Evolutionary conservation across 2,113 vertebrate species (phyloP).

Genomic region (Elephas maximus): DNA sequence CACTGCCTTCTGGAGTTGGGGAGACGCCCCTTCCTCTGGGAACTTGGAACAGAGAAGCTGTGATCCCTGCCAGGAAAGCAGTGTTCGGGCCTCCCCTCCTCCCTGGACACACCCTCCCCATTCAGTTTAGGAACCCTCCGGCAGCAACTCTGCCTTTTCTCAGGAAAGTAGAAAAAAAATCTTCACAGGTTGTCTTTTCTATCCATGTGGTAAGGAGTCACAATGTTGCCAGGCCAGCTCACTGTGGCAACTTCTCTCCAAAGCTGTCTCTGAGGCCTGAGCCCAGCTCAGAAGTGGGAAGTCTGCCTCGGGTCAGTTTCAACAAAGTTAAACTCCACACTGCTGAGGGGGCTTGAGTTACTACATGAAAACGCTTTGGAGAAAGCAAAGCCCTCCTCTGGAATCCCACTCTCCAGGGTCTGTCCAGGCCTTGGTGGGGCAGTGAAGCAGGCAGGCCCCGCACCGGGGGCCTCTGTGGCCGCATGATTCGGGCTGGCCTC

Average conservation of each 20-base stretch:
- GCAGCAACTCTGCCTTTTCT: slow-evolving; percentile 5
- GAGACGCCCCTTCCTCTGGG: neutral
- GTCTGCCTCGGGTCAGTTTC: neutral
- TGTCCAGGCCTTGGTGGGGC: neutral
- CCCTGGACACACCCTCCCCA: neutral
- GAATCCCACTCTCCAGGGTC: neutral
- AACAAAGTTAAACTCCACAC: neutral
- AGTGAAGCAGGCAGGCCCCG: neutral
- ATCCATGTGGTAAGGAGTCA: neutral
- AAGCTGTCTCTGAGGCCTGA: neutral
- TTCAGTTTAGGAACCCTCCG: neutral
- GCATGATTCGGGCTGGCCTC: neutral
- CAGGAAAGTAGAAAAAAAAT: neutral
- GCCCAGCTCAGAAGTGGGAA: neutral
- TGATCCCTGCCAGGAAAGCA: rapidly evolving
- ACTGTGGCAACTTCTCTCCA: neutral
- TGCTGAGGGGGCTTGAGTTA: neutral
- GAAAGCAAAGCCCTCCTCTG: neutral
- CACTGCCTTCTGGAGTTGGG: neutral
- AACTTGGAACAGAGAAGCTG: neutral
- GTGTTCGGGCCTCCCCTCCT: neutral
- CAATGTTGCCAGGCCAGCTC: neutral
- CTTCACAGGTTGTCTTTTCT: neutral
- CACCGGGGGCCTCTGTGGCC: neutral
- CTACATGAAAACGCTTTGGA: rapidly evolving